Conservation (phyloP, 2,113 vertebrate genomes). For the Morone saxatilis region DNA sequence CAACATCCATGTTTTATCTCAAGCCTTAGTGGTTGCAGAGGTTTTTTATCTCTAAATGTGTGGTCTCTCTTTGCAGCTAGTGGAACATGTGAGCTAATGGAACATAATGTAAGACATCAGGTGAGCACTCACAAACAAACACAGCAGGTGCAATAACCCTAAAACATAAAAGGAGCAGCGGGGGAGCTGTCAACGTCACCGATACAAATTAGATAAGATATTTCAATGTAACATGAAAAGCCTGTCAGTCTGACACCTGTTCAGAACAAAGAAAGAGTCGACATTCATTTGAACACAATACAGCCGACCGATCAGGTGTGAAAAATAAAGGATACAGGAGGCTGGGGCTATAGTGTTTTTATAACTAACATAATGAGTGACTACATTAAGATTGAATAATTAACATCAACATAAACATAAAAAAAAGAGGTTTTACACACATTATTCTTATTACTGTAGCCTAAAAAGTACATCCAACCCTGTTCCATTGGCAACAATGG, state of each 20-base stretch:
- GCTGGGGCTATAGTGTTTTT: not conserved
- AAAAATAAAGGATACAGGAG: not conserved
- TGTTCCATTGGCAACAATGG: too few relatives aligned
- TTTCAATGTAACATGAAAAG: conserved; percentile 3
- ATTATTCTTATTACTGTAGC: not conserved
- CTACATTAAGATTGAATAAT: too few relatives aligned
- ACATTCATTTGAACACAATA: not conserved
- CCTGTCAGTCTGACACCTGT: not conserved
- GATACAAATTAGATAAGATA: conserved; percentile 15
- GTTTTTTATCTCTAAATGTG: not conserved
- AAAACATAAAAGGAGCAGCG: conserved; percentile 28
- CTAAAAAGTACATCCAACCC: too few relatives aligned
- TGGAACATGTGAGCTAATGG: conserved; percentile 52
- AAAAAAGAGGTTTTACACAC: not conserved
- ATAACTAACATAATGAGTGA: too few relatives aligned
- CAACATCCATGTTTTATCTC: conserved; percentile 19
- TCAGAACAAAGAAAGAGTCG: not conserved
- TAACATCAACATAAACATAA: not conserved
- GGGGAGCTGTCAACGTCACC: not conserved
- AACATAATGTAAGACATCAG: conserved; percentile 43
- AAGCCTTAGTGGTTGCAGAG: not conserved
- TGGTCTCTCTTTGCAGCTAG: conserved; percentile 19
- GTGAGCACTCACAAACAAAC: conserved; percentile 30
- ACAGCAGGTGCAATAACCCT: conserved; percentile 46
- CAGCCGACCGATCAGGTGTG: too few relatives aligned